Conservation (phyloP, 2,113 vertebrate genomes). For the Tenebrosternarchus preto region DNA sequence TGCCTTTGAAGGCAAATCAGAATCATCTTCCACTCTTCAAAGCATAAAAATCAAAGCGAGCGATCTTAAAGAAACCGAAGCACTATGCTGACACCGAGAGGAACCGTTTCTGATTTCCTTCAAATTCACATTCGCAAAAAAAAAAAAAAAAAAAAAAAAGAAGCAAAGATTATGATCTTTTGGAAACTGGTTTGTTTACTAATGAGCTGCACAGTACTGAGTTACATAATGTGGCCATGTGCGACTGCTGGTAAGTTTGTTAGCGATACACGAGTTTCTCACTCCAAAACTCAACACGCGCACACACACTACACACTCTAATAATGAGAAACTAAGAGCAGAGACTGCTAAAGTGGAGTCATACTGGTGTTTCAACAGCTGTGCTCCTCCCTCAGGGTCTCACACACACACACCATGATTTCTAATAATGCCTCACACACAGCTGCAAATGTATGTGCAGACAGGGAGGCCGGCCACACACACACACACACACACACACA, state of each 20-base stretch:
- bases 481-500: neutral
- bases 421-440: neutral
- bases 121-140: constrained; percentile 1
- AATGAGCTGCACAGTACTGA: constrained; percentile 31
- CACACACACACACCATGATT: constrained; percentile 11
- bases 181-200: constrained; percentile 24
- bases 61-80: neutral
- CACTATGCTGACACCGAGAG: neutral
- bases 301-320: constrained; percentile 7
- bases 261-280: constrained; percentile 39
- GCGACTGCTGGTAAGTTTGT: constrained; percentile 28
- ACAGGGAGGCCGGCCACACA: neutral
- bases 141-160: neutral
- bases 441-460: neutral
- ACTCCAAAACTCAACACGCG: constrained; percentile 44
- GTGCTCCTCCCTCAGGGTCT: constrained; percentile 45
- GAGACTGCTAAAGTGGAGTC: constrained; percentile 68
- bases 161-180: constrained; percentile 9
- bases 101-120: too few species aligned
- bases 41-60: too few species aligned
- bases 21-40: neutral
- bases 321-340: constrained; percentile 67
- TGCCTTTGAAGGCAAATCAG: neutral
- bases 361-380: constrained; percentile 70
- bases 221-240: constrained; percentile 55